phyloP scores from a whole-genome alignment of 2,888 invertebrate species.

The Rhamnusium bicolor region DNA sequence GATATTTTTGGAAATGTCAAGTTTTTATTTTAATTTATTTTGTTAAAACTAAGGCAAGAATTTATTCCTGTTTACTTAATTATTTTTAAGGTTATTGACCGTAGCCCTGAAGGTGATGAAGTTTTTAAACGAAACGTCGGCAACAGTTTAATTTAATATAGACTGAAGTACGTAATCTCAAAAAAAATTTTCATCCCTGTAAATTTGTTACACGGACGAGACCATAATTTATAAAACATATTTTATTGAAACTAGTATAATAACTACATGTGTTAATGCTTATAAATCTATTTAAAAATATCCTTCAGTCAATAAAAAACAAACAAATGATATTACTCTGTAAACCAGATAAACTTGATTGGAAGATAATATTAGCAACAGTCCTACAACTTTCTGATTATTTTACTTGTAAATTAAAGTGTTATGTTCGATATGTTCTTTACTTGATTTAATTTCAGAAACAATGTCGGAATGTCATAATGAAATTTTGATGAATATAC shows the following conservation, averaged over 20 bases:
- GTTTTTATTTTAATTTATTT: too few species aligned
- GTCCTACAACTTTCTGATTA: neutral
- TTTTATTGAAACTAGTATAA: neutral
- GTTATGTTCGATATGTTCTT: too few species aligned
- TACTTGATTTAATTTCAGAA: neutral
- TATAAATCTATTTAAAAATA: neutral
- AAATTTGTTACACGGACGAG: neutral
- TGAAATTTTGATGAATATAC: constrained; percentile 36
- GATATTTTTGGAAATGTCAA: too few species aligned
- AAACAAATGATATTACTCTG: neutral
- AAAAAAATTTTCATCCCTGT: neutral
- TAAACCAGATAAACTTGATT: neutral
- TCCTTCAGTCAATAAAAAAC: neutral
- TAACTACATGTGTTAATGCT: neutral
- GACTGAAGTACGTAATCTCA: too few species aligned
- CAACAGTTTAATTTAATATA: too few species aligned
- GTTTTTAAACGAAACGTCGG: too few species aligned
- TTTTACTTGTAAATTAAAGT: too few species aligned
- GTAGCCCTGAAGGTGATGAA: too few species aligned
- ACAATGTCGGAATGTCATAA: constrained; percentile 12
- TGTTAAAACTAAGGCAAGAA: too few species aligned
- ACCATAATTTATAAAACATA: neutral
- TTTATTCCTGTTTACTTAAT: too few species aligned
- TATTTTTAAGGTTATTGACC: too few species aligned
- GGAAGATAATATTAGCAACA: neutral